Evolutionary conservation across 1,140 invertebrate genomes (phyloP), one percentile per base, ranked within the genome.

Genomic region (Homarus americanus): DNA sequence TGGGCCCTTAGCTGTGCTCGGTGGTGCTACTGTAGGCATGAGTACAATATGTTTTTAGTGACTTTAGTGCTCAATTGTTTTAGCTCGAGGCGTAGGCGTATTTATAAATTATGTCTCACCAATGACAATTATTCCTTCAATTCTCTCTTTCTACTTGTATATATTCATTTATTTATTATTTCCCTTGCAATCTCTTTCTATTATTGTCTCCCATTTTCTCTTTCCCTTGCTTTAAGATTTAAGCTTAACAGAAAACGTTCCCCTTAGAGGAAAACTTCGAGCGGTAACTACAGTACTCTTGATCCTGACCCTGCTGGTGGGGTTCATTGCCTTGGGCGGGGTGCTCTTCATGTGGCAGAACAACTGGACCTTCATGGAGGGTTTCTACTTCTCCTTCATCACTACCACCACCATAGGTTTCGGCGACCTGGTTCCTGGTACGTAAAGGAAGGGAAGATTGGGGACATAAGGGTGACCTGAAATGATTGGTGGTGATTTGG

Each of bases 321-420:
- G 10, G 17, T 98, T 97, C 94, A 94, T 98, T 76, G 96, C 97
- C 0, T 96, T 96, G 1, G 96, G 96, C 7, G 93, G 93, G 82
- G 93, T 91, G 34, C 93, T 95, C 32, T 94, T 95, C 91, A 96
- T 96, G 93, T 95, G 96, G 84, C 97, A 97, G 96, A 97, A 98
- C 93, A 96, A 97, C 69, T 98, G 98, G 98, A 96, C 95, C 3
- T 98, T 98, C 94, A 98, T 98, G 93, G 97, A 98, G 93, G 78
- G 66, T 1, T 90, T 83, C 38, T 83, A 82, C 79, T 90, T 90
- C 87, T 90, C 66, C 44, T 90, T 90, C 40, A 83, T 90, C 80
- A 90, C 87, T 41, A 90, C 80, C 78, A 90, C 87, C 9, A 90
- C 87, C 32, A 82, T 90, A 1, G 87, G 87, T 0, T 41, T 90